phyloP scores from a whole-genome alignment of 2,888 invertebrate genomes.

The Sminthurinus aureus region DNA sequence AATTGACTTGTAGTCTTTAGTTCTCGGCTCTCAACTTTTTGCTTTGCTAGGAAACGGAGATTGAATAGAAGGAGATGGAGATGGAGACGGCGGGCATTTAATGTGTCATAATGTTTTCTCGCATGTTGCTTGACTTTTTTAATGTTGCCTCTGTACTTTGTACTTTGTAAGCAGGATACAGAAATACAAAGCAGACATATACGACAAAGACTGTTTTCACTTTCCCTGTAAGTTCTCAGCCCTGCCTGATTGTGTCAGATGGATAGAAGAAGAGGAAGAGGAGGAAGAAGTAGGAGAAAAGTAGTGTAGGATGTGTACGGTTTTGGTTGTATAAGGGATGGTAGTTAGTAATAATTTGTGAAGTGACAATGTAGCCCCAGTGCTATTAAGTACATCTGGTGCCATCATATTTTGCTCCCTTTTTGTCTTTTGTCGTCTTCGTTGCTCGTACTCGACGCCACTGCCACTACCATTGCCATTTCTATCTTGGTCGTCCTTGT shows the following conservation, averaged over 20 bases:
- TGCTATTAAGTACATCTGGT: conserved; percentile 51
- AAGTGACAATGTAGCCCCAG: conserved; percentile 49
- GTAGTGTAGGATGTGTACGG: too few species aligned
- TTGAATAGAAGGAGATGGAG: neutral
- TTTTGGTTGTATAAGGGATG: conserved; percentile 35
- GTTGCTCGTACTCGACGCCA: too few species aligned
- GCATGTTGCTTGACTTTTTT: too few species aligned
- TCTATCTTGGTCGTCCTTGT: conserved; percentile 7
- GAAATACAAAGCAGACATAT: too few species aligned
- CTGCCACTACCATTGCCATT: conserved; percentile 38
- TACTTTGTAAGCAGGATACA: too few species aligned
- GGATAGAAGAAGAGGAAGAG: conserved; percentile 37
- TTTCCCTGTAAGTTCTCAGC: conserved; percentile 12
- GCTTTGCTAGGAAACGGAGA: neutral
- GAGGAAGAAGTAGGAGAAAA: conserved; percentile 1
- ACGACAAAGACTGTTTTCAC: too few species aligned
- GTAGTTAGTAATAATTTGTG: conserved; percentile 50
- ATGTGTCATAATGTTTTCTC: too few species aligned
- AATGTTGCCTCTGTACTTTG: too few species aligned
- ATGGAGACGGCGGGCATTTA: neutral
- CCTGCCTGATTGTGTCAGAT: conserved; percentile 48
- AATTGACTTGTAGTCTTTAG: neutral
- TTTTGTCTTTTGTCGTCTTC: conserved; percentile 4
- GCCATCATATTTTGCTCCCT: conserved; percentile 45
- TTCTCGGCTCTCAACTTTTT: neutral